Evolutionary conservation across 1,140 invertebrate species (phyloP).

Genomic region (Bombyx mori): ASM3026992v2 NC_085115.1:15504501-15505000

Average conservation of each 20-base stretch:
- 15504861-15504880: slow-evolving; percentile 33
- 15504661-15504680: neutral
- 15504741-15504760: no score
- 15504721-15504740: no score
- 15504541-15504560: no score
- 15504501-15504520: no score
- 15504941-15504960: slow-evolving; percentile 26
- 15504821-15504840: slow-evolving; percentile 4
- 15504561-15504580: no score
- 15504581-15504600: no score
- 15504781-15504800: no score
- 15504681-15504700: neutral
- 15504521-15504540: no score
- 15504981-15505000: slow-evolving; percentile 23
- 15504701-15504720: slow-evolving; percentile 4
- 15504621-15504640: neutral
- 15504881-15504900: slow-evolving; percentile 51
- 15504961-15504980: slow-evolving; percentile 35
- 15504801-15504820: neutral
- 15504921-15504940: slow-evolving; percentile 60
- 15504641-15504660: neutral
- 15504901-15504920: slow-evolving; percentile 67
- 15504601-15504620: neutral
- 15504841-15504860: slow-evolving; percentile 43
- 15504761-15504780: neutral